These are phyloP conservation scores for Oceanites oceanicus DNA, from an alignment of 2,113 vertebrate species.

Conservation along the genomic window DNA sequence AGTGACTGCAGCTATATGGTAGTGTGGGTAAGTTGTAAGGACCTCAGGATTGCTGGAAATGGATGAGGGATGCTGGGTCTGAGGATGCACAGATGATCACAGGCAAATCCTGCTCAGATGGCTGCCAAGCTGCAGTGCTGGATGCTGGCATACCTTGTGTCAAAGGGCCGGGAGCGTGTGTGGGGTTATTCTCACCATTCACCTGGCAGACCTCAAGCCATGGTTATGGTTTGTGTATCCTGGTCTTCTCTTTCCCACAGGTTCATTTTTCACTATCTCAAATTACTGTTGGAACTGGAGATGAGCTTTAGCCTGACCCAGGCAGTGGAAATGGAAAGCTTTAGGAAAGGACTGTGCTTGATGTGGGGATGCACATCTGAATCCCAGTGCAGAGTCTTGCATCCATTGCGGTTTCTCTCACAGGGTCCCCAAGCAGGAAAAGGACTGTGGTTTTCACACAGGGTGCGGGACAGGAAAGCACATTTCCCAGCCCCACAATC, in stretches of 20 bases:
- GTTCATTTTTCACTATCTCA: not conserved
- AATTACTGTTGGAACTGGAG: fast-evolving
- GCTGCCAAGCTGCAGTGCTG: not conserved
- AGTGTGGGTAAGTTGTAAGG: not conserved
- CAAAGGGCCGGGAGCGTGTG: fast-evolving
- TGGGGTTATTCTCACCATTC: not conserved
- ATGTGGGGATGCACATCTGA: fast-evolving
- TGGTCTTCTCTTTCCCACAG: not conserved
- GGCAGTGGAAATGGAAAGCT: not conserved
- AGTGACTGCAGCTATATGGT: not conserved
- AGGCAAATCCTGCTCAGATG: not conserved
- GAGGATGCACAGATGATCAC: not conserved
- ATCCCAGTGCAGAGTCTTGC: fast-evolving
- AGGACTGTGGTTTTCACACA: not conserved
- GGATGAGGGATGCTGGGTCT: not conserved
- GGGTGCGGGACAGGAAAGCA: not conserved
- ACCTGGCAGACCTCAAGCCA: fast-evolving
- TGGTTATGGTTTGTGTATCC: fast-evolving
- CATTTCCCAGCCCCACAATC: fast-evolving
- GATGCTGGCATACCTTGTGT: not conserved
- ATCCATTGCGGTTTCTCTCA: fast-evolving
- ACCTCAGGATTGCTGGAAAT: not conserved
- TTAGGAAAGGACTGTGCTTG: not conserved
- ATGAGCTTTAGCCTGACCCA: not conserved
- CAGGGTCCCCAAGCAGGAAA: not conserved